Percentiles rank a stretch among this genome's conserved stretches.
Conservation (phyloP, 2,888 invertebrate species). For the Agriotes lineatus region DNA sequence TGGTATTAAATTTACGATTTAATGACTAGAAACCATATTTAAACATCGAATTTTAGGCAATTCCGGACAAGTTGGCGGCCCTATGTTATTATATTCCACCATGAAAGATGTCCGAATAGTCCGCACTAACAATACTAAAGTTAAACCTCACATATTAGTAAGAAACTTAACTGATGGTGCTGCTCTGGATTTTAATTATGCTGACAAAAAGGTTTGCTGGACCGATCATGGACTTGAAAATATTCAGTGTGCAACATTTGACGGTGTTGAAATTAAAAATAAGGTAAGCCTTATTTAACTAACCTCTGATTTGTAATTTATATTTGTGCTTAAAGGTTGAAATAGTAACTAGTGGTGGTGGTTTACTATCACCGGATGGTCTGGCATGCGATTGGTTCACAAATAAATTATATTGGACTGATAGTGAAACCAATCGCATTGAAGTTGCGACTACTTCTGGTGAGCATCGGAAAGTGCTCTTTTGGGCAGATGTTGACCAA, state of each 20-base stretch:
- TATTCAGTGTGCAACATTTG: constrained; percentile 79
- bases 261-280: constrained; percentile 73
- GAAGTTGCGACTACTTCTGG: constrained; percentile 89
- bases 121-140: constrained; percentile 66
- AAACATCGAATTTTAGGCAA: constrained; percentile 31
- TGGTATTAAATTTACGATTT: constrained; percentile 32
- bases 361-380: constrained; percentile 86
- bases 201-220: constrained; percentile 88
- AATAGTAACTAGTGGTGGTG: constrained; percentile 71
- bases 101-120: constrained; percentile 86
- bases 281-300: constrained; percentile 68
- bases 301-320: not conserved
- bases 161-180: constrained; percentile 84
- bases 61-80: constrained; percentile 51
- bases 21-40: not conserved
- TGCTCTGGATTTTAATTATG: constrained; percentile 88
- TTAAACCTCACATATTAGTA: constrained; percentile 74
- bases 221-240: constrained; percentile 87
- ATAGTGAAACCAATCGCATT: constrained; percentile 87
- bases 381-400: constrained; percentile 94
- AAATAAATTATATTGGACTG: constrained; percentile 93
- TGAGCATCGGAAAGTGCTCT: constrained; percentile 83
- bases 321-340: constrained; percentile 50
- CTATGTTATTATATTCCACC: constrained; percentile 83
- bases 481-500: constrained; percentile 91